Percentiles rank a stretch among this genome's conserved stretches.
phyloP scores from a whole-genome alignment of 1,140 invertebrate genomes.

The Himalopsyche phryganea region DNA sequence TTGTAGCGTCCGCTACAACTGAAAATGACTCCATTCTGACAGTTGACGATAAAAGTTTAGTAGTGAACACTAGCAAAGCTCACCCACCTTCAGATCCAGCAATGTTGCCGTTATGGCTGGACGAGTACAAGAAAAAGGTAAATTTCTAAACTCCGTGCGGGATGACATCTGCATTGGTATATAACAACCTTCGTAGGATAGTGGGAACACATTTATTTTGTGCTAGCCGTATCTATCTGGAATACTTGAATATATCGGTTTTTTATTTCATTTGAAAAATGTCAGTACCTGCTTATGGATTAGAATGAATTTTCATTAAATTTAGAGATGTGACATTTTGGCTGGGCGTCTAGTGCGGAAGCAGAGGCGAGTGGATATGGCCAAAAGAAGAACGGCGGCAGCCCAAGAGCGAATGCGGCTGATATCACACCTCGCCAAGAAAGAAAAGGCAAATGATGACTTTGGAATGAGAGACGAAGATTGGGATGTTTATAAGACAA shows the following conservation, averaged over 20 bases:
- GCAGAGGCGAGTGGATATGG: conserved; percentile 82
- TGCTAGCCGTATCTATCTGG: no score
- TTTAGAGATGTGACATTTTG: conserved; percentile 43
- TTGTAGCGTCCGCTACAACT: conserved; percentile 63
- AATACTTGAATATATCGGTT: no score
- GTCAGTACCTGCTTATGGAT: no score
- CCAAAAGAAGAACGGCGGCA: conserved; percentile 80
- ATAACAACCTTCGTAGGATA: no score
- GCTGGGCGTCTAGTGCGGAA: conserved; percentile 56
- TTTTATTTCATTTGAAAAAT: no score
- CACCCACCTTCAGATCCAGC: conserved; percentile 57
- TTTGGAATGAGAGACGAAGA: conserved; percentile 92
- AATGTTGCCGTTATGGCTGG: conserved; percentile 68
- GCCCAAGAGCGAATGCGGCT: conserved; percentile 92
- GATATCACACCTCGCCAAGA: conserved; percentile 82
- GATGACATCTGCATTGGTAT: no score
- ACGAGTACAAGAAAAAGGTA: conserved; percentile 64
- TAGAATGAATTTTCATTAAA: no score
- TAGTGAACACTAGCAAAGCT: conserved; percentile 50
- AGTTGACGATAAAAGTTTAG: conserved; percentile 54
- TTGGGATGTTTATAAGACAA: conserved; percentile 94
- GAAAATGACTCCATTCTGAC: conserved; percentile 56
- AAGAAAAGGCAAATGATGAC: conserved; percentile 84
- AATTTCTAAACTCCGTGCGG: not conserved
- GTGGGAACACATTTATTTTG: no score